A percentile compares a stretch with the other conserved stretches of the same genome.
These are phyloP conservation scores for Allolobophora icterica DNA, from an alignment of 2,888 invertebrate genomes.

Conservation along the genomic window DNA sequence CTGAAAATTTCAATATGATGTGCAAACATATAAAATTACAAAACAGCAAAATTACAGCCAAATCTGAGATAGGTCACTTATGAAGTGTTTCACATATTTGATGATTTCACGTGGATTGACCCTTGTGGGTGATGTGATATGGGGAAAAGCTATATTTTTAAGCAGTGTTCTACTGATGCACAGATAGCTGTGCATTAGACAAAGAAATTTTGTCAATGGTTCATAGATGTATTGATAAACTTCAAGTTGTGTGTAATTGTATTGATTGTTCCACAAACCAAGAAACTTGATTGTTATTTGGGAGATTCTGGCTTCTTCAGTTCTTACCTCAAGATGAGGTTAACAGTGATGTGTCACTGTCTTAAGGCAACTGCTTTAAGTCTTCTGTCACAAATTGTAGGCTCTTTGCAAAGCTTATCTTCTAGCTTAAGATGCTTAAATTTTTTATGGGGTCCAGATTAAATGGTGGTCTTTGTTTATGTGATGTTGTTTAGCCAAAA, in stretches of 20 bases:
- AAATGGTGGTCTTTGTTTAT: background rate
- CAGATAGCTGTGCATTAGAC: too few relatives aligned
- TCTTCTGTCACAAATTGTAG: background rate
- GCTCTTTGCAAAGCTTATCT: background rate
- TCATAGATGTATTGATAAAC: background rate
- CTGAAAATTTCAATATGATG: too few relatives aligned
- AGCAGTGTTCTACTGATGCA: too few relatives aligned
- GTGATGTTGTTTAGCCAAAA: conserved; percentile 20
- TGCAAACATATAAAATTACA: too few relatives aligned
- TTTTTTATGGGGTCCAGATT: background rate
- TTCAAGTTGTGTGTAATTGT: too few relatives aligned
- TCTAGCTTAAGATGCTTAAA: background rate
- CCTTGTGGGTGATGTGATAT: too few relatives aligned
- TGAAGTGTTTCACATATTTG: too few relatives aligned
- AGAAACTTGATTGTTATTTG: background rate
- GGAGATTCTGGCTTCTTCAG: background rate
- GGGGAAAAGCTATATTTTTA: too few relatives aligned
- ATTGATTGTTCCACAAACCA: background rate
- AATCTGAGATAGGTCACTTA: too few relatives aligned
- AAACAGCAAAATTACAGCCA: too few relatives aligned
- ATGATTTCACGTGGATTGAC: too few relatives aligned
- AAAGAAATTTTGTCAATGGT: background rate
- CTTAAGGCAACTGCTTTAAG: background rate
- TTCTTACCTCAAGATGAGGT: background rate
- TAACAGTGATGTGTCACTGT: background rate